Evolutionary conservation across 23 tunicate species (phyloP), one percentile per base, ranked within the genome.

Genomic region (Styela clava): DNA sequence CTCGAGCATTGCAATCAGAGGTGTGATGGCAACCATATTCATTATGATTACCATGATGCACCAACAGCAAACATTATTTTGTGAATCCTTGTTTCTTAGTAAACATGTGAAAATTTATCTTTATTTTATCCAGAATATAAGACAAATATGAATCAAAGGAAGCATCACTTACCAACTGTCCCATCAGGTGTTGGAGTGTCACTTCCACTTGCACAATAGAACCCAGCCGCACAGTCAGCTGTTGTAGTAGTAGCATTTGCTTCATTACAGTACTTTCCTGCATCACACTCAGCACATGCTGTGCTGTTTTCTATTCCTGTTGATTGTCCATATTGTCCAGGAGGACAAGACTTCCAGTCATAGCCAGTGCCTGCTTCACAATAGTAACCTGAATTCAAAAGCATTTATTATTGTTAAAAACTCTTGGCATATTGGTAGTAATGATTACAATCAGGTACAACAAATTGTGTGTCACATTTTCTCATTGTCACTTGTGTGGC

Each of bases 351-450:
- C 16, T 28, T 44, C 91, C 89, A 87, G 74, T 81, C 77, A 64
- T 73, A 78, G 3, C 98, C 98, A 20, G 98, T 93, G 27, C 94
- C 93, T 23, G 5, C 2, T 18, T 89, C 91, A 64, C 98, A 93
- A 35, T 79, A 93, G 63, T 31, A 93, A 19, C 98, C 98, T 93
- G 35, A 21, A 61, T 64, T 21, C 21, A 21, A n/a, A n/a, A n/a
- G n/a, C n/a, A n/a, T 69, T n/a, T n/a, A n/a, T n/a, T n/a, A n/a
- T n/a, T 22, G n/a, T 22, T 21, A 69, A 69, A 69, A 21, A 24
- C 31, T 22, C 29, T 69, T 24, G 29, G 0, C n/a, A 69, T 24
- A 24, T 22, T 22, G 21, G 24, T 20, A 0, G 31, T 0, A 20
- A 69, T 0, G 0, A 69, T 61, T 21, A 61, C 18, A 61, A 61